These are phyloP conservation scores for Microplitis demolitor DNA, from an alignment of 1,140 invertebrate species.

Conservation along the genomic window DNA sequence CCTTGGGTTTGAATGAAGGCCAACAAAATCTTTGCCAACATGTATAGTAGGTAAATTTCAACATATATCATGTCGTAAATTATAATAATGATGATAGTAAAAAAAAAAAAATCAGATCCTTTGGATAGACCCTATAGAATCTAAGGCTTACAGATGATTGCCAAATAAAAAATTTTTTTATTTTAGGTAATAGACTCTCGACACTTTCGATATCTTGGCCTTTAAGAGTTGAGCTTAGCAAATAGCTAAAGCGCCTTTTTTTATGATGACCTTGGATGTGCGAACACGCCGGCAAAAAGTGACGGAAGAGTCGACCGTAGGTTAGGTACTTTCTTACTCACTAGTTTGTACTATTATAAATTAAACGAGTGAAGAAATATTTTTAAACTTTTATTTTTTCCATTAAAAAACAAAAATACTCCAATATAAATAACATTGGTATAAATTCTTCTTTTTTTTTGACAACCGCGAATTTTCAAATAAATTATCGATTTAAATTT, in stretches of 20 bases:
- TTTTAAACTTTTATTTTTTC: no score
- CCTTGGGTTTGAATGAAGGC: constrained; percentile 15
- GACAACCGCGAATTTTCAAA: no score
- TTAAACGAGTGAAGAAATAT: no score
- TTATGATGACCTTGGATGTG: background rate
- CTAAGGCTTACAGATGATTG: background rate
- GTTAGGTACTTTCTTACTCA: background rate
- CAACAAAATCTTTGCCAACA: constrained; percentile 11
- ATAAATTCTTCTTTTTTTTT: no score
- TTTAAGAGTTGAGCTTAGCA: background rate
- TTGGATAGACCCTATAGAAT: background rate
- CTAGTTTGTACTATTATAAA: no score
- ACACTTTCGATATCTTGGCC: background rate
- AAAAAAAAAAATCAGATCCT: background rate
- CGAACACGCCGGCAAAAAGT: background rate
- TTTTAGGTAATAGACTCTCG: background rate
- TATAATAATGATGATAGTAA: no score
- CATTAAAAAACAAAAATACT: no score
- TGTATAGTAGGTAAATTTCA: background rate
- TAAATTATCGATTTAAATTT: no score
- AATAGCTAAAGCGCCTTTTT: background rate
- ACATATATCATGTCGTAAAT: background rate
- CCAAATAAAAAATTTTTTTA: background rate
- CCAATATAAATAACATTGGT: no score
- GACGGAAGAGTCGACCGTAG: background rate